These are phyloP conservation scores for Pelodiscus sinensis DNA, from an alignment of 2,113 vertebrate species.

Conservation along the genomic window DNA sequence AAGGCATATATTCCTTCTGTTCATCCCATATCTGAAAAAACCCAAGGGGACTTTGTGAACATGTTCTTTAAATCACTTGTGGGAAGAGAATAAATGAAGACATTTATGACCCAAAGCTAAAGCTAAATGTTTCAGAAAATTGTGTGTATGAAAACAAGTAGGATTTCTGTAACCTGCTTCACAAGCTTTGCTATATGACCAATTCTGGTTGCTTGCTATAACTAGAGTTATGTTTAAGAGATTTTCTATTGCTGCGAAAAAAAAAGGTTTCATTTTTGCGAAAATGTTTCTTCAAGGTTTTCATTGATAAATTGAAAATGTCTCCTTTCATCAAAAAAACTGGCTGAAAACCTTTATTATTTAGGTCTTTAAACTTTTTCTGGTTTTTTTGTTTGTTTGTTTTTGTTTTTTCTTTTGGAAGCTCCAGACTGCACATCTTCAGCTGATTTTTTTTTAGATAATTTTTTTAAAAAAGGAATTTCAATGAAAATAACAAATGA, in stretches of 20 bases:
- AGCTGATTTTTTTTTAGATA: neutral
- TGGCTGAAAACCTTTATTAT: neutral
- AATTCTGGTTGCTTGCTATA: neutral
- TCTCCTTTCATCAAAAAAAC: neutral
- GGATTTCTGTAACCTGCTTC: neutral
- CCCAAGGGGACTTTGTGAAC: neutral
- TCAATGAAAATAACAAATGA: neutral
- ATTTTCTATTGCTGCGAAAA: neutral
- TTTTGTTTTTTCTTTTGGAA: neutral
- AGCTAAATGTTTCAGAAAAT: neutral
- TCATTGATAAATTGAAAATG: neutral
- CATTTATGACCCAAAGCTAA: neutral
- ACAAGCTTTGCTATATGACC: neutral
- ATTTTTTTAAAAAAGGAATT: neutral
- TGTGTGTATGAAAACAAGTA: neutral
- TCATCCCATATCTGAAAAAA: neutral
- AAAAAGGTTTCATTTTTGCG: neutral
- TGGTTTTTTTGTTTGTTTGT: no score
- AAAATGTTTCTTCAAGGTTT: neutral
- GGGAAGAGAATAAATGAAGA: neutral
- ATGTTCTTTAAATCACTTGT: neutral
- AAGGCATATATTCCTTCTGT: neutral
- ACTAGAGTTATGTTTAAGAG: neutral
- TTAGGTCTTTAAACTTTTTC: neutral
- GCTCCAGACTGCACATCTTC: neutral